phyloP scores from a whole-genome alignment of 2,888 invertebrate genomes.

The Cryptocephalus moraei region DNA sequence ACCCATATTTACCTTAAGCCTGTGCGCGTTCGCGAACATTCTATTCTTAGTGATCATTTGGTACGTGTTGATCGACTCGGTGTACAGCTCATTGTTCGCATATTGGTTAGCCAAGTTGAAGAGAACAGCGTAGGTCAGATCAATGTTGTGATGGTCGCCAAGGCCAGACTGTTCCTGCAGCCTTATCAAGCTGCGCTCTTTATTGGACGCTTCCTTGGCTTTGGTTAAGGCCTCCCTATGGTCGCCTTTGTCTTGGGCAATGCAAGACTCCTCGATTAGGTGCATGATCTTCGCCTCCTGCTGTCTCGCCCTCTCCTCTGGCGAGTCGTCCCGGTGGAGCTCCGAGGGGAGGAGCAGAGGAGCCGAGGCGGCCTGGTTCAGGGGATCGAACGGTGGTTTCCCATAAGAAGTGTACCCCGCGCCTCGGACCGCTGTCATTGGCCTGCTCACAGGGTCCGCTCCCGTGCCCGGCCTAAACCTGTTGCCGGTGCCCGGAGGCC shows the following conservation, averaged over 20 bases:
- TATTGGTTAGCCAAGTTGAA: conserved; percentile 96
- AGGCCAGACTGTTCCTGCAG: conserved; percentile 86
- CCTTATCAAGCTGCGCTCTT: conserved; percentile 81
- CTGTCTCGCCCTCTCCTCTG: conserved; percentile 83
- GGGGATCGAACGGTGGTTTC: conserved; percentile 55
- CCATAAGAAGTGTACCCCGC: conserved; percentile 83
- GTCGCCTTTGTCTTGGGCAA: conserved; percentile 55
- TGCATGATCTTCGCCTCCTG: conserved; percentile 83
- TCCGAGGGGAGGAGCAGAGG: conserved; percentile 47
- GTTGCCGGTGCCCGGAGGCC: conserved; percentile 36
- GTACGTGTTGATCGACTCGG: conserved; percentile 93
- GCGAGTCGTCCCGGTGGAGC: conserved; percentile 71
- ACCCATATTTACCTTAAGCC: conserved; percentile 95
- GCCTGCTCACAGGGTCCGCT: conserved; percentile 44
- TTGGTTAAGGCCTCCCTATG: conserved; percentile 65
- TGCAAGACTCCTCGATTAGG: conserved; percentile 83
- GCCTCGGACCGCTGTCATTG: conserved; percentile 94
- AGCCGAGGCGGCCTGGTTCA: conserved; percentile 53
- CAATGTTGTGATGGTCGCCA: conserved; percentile 86
- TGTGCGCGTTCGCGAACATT: conserved; percentile 86
- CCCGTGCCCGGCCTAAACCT: conserved; percentile 33
- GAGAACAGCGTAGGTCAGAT: conserved; percentile 88
- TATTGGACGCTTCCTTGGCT: conserved; percentile 92
- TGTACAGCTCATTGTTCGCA: conserved; percentile 86
- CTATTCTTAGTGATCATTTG: conserved; percentile 89